Evolutionary conservation across 2,797 vertebrate species (phyloP).

Genomic region (Myotis planiceps): DNA sequence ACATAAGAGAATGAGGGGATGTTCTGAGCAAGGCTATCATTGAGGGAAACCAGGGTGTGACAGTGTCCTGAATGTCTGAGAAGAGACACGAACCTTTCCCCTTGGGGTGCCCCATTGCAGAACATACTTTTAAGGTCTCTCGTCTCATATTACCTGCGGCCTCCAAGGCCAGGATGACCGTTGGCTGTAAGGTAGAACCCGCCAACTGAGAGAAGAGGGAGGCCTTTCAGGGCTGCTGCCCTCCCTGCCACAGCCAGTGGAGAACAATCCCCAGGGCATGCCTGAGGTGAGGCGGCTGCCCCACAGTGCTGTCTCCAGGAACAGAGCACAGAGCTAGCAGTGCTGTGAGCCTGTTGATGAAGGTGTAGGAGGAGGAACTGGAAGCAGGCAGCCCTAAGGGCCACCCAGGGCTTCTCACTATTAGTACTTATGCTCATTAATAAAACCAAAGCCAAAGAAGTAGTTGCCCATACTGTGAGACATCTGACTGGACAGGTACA

Average conservation of each 20-base stretch:
- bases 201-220: not conserved
- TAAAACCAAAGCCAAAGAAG: not conserved
- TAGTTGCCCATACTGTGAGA: not conserved
- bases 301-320: fast-evolving
- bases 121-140: not conserved
- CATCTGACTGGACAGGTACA: not conserved
- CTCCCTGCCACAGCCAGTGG: not conserved
- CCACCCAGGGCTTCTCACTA: not conserved
- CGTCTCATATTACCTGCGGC: not conserved
- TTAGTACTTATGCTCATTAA: not conserved
- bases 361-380: not conserved
- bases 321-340: not conserved
- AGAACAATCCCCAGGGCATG: not conserved
- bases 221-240: no score
- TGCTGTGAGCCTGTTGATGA: not conserved
- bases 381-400: not conserved
- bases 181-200: not conserved
- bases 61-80: not conserved
- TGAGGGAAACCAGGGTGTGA: not conserved
- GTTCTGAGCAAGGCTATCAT: not conserved
- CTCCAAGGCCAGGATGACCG: not conserved
- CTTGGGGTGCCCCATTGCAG: not conserved
- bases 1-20: not conserved
- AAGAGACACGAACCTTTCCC: not conserved
- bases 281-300: not conserved